Conservation (phyloP, 1,140 invertebrate genomes). For the Polypedilum pembai region DNA sequence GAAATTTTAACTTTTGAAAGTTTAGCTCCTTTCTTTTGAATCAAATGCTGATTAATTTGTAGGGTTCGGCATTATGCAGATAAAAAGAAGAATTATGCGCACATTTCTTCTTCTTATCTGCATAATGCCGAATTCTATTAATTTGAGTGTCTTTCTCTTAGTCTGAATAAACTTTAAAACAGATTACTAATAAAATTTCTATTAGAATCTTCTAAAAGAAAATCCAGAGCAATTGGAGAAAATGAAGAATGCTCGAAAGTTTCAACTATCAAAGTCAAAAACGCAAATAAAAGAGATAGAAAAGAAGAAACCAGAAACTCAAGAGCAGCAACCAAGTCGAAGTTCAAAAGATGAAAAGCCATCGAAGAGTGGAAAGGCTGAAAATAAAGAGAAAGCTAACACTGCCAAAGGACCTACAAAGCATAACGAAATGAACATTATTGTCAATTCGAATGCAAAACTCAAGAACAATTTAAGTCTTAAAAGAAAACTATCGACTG, state of each 20-base stretch:
- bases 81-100: no score
- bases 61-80: no score
- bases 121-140: no score
- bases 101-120: no score
- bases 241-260: background rate
- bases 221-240: background rate
- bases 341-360: constrained; percentile 3
- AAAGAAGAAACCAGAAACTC: background rate
- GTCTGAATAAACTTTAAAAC: no score
- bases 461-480: background rate
- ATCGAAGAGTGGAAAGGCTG: background rate
- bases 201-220: background rate
- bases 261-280: background rate
- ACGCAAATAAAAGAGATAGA: background rate
- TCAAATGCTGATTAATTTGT: no score
- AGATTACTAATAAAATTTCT: background rate
- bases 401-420: background rate
- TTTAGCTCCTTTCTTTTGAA: no score
- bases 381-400: background rate
- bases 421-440: background rate
- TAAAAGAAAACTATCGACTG: background rate
- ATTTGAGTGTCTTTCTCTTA: no score
- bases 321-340: background rate
- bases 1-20: no score
- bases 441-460: background rate